These are phyloP conservation scores for Drosophila robusta DNA, from an alignment of 2,888 invertebrate species.

Conservation along the genomic window DNA sequence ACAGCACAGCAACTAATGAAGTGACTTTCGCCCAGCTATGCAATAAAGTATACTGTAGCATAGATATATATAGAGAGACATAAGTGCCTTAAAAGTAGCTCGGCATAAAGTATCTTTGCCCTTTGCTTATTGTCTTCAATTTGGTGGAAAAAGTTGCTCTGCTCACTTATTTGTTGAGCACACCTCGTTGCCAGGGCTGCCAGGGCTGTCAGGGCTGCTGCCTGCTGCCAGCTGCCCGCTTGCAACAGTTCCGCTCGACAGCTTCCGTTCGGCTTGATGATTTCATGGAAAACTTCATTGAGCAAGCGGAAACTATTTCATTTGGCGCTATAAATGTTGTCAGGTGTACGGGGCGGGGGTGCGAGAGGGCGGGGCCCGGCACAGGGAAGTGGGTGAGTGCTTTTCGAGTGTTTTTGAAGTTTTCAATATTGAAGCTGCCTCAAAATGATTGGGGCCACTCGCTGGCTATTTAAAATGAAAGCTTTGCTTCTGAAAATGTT, in stretches of 20 bases:
- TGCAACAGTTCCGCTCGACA: conserved; percentile 78
- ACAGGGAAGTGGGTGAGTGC: conserved; percentile 23
- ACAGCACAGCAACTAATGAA: conserved; percentile 43
- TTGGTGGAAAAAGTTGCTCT: conserved; percentile 28
- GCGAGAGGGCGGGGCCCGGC: neutral
- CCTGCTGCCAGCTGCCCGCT: conserved; percentile 40
- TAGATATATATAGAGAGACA: neutral
- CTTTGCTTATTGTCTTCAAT: conserved; percentile 36
- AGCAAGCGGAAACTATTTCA: conserved; percentile 78
- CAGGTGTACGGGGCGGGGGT: conserved; percentile 33
- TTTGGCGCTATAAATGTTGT: conserved; percentile 68
- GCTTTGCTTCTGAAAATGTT: conserved; percentile 40
- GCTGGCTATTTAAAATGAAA: conserved; percentile 50
- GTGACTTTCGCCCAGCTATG: conserved; percentile 26
- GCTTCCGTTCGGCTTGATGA: conserved; percentile 81
- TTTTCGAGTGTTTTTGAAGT: conserved; percentile 69
- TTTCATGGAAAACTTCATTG: conserved; percentile 81
- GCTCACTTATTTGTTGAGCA: conserved; percentile 19
- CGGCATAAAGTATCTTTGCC: conserved; percentile 7
- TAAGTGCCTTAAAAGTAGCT: conserved; percentile 13
- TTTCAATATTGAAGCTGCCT: conserved; percentile 53
- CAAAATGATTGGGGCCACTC: conserved; percentile 57
- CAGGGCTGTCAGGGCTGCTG: neutral
- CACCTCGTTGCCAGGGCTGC: conserved; percentile 32
- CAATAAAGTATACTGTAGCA: conserved; percentile 2